Evolutionary conservation across 2,113 vertebrate genomes (phyloP).

Genomic region (Phaethornis superciliosus): DNA sequence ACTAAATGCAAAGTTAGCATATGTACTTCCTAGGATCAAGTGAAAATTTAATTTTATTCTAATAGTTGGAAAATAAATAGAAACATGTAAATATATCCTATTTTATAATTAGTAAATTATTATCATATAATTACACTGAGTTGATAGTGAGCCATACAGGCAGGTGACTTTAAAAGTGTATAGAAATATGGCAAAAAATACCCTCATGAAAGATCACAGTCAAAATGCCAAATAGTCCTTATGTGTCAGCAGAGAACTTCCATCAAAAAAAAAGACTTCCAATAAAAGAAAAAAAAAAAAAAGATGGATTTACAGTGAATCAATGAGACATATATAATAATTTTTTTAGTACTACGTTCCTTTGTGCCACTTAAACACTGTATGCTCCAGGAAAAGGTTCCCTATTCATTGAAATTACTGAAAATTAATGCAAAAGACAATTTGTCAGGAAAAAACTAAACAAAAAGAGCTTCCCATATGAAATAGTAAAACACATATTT

Average conservation of each 20-base stretch:
- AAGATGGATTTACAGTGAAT: neutral
- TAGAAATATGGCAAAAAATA: neutral
- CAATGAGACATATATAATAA: accelerated
- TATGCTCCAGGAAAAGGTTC: neutral
- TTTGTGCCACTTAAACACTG: neutral
- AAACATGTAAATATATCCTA: neutral
- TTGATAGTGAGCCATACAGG: neutral
- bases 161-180: neutral
- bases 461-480: accelerated
- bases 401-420: neutral
- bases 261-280: neutral
- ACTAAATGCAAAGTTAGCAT: neutral
- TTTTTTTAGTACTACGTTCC: neutral
- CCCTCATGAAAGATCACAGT: neutral
- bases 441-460: neutral
- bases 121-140: neutral
- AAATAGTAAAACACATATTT: neutral
- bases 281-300: neutral
- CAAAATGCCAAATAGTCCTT: neutral
- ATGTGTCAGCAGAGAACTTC: neutral
- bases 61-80: neutral
- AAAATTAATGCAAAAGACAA: neutral
- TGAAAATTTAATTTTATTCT: neutral
- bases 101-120: neutral
- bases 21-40: neutral